Percentiles rank a stretch among this genome's conserved stretches.
These are phyloP conservation scores for Antechinus flavipes DNA, from an alignment of 2,113 vertebrate species.

Conservation along the genomic window DNA sequence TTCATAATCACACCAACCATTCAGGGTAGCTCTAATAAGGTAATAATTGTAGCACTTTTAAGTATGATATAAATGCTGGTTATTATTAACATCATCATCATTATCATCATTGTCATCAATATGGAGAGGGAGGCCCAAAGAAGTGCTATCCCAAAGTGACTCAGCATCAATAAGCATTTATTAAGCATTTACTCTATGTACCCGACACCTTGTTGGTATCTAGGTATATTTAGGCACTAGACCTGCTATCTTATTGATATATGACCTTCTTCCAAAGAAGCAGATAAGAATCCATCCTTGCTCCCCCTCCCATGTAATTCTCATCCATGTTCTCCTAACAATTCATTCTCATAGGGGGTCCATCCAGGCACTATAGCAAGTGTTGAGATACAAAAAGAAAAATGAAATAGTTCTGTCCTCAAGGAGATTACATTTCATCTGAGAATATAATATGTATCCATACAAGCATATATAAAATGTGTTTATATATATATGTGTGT, in stretches of 20 bases:
- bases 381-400: background rate
- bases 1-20: background rate
- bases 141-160: background rate
- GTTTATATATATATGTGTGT: no score
- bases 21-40: background rate
- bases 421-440: background rate
- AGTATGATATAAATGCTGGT: background rate
- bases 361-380: background rate
- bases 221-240: background rate
- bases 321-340: background rate
- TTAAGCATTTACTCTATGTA: background rate
- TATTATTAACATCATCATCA: background rate
- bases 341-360: background rate
- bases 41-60: background rate
- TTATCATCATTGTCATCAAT: background rate
- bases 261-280: background rate
- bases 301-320: background rate
- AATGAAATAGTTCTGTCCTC: background rate
- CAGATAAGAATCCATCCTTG: background rate
- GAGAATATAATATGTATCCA: background rate
- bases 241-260: background rate
- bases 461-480: background rate
- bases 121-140: background rate
- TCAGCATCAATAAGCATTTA: background rate
- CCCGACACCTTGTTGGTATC: background rate